phyloP scores from a whole-genome alignment of 2,113 vertebrate species.

The Gracilinanus agilis region DNA sequence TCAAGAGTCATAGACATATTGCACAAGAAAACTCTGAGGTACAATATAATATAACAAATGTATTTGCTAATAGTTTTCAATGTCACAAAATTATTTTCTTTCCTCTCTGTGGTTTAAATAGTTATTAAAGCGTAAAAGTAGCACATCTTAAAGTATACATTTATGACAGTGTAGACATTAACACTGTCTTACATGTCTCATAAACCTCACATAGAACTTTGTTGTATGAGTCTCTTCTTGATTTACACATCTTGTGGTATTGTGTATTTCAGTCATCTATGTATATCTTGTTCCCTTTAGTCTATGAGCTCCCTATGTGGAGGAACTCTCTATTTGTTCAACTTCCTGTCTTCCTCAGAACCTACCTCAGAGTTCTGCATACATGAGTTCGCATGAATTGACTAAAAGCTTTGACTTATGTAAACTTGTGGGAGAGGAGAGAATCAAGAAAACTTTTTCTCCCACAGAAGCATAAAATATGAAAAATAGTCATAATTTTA shows the following conservation, averaged over 20 bases:
- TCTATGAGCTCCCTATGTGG: background rate
- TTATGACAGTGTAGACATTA: background rate
- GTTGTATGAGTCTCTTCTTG: background rate
- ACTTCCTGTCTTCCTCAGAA: background rate
- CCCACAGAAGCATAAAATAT: background rate
- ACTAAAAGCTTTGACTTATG: background rate
- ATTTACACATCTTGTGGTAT: background rate
- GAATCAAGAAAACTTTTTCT: background rate
- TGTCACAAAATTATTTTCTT: constrained; percentile 1
- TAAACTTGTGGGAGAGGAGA: background rate
- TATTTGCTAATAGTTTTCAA: constrained; percentile 40
- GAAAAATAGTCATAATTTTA: background rate
- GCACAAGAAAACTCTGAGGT: constrained; percentile 46
- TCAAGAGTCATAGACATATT: constrained; percentile 26
- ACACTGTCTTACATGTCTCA: background rate
- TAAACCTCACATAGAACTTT: background rate
- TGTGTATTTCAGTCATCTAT: background rate
- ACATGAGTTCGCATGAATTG: background rate
- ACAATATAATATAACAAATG: constrained; percentile 33
- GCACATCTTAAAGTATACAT: background rate
- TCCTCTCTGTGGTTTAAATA: constrained; percentile 1
- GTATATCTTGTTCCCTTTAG: background rate
- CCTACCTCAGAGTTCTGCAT: background rate
- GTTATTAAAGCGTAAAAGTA: background rate
- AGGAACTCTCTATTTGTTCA: background rate